These are phyloP conservation scores for Teinopalpus imperialis DNA, from an alignment of 2,888 invertebrate genomes.

Conservation along the genomic window DNA sequence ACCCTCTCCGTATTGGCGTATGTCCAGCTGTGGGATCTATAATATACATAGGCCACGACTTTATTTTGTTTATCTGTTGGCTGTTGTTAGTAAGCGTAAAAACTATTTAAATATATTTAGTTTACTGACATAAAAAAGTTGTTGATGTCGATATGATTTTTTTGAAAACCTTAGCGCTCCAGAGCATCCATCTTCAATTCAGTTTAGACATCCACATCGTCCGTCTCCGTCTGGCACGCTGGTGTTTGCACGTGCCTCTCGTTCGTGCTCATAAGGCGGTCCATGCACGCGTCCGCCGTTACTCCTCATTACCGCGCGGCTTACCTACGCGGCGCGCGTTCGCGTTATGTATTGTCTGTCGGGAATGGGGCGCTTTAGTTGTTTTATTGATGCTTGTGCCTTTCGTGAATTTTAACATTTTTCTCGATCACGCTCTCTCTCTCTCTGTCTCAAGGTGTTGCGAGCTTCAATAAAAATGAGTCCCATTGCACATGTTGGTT, in stretches of 20 bases:
- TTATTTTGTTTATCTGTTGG: too few species aligned
- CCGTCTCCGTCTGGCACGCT: conserved; percentile 38
- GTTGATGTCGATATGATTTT: conserved; percentile 2
- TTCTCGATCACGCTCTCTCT: too few species aligned
- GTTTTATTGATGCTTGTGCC: conserved; percentile 58
- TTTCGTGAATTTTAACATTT: conserved; percentile 33
- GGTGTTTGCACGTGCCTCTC: conserved; percentile 34
- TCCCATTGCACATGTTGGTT: too few species aligned
- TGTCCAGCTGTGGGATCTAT: too few species aligned
- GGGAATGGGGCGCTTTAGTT: conserved; percentile 65
- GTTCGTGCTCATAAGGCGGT: conserved; percentile 53
- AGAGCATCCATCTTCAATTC: conserved; percentile 37
- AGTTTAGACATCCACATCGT: conserved; percentile 31
- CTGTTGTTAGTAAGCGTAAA: too few species aligned
- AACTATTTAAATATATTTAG: too few species aligned
- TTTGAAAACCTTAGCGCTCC: conserved; percentile 21
- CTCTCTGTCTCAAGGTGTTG: too few species aligned
- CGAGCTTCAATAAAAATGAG: too few species aligned
- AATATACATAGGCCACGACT: too few species aligned
- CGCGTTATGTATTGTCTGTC: conserved; percentile 61
- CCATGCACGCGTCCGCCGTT: conserved; percentile 69
- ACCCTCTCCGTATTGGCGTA: too few species aligned
- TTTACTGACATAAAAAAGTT: too few species aligned
- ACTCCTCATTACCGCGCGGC: conserved; percentile 70
- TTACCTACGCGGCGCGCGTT: conserved; percentile 46